Conservation (phyloP, 2,797 vertebrate genomes). For the Gallinago nigripennis region DNA sequence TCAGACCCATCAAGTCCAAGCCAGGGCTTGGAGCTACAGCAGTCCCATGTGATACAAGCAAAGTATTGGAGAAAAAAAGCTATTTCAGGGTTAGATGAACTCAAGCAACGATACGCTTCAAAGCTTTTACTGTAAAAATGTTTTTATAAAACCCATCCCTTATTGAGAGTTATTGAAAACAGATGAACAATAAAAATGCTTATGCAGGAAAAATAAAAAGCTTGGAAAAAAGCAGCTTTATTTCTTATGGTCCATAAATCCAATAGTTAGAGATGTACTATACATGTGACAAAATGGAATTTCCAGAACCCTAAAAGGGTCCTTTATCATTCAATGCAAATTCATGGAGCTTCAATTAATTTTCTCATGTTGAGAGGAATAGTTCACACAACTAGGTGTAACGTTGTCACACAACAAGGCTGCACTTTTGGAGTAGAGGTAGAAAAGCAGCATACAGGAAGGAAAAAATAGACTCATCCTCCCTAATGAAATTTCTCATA, state of each 20-base stretch:
- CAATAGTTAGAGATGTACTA: background rate
- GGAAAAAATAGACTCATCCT: background rate
- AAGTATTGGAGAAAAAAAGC: background rate
- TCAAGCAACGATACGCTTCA: background rate
- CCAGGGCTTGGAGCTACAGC: background rate
- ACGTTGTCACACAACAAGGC: background rate
- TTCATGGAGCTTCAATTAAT: background rate
- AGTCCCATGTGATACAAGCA: background rate
- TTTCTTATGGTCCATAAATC: conserved; percentile 26
- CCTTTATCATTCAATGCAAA: background rate
- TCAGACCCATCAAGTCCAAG: background rate
- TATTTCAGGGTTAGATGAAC: conserved; percentile 35
- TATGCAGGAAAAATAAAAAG: conserved; percentile 24
- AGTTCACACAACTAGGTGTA: background rate
- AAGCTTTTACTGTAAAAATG: conserved; percentile 29
- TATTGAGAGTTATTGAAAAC: conserved; percentile 66
- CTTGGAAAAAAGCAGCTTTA: background rate
- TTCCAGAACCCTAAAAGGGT: background rate
- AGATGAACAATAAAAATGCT: conserved; percentile 67
- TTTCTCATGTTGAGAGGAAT: background rate
- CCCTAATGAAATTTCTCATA: background rate
- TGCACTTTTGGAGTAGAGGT: background rate
- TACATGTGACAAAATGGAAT: background rate
- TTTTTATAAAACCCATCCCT: conserved; percentile 38
- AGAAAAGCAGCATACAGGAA: background rate